Evolutionary conservation across 92 coral and sea anemone species (phyloP).

Genomic region (Epizoanthus illoricatus): DNA sequence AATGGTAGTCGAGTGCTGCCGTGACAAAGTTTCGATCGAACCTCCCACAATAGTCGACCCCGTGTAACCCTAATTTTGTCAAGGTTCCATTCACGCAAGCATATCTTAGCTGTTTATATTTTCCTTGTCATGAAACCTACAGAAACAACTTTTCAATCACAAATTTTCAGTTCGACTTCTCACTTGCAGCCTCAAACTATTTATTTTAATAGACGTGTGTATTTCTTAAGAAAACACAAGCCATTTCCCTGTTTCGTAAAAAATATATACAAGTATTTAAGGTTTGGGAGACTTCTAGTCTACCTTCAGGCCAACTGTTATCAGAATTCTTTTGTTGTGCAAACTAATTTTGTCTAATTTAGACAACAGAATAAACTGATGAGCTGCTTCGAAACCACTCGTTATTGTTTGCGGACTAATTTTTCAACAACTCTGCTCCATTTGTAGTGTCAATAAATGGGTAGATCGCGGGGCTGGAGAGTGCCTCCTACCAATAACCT

Average conservation of each 20-base stretch:
- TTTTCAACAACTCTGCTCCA: conserved; percentile 30
- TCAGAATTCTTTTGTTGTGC: conserved; percentile 23
- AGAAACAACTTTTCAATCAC: background rate
- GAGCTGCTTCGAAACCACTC: conserved; percentile 24
- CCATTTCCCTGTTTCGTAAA: background rate
- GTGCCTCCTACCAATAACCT: conserved; percentile 31
- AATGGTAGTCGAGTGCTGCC: conserved; percentile 1
- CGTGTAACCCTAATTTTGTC: background rate
- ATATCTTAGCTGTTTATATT: background rate
- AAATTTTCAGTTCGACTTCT: background rate
- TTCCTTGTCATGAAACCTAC: conserved; percentile 2
- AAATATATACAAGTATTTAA: background rate
- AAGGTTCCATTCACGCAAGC: conserved; percentile 19
- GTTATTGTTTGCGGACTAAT: conserved; percentile 31
- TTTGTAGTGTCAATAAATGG: conserved; percentile 42
- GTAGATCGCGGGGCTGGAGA: conserved; percentile 12
- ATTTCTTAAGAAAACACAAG: conserved; percentile 14
- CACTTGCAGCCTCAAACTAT: background rate
- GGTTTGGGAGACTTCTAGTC: conserved; percentile 24
- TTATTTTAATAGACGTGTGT: conserved; percentile 19
- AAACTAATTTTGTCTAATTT: conserved; percentile 23
- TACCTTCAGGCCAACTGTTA: conserved; percentile 33
- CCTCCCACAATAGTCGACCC: conserved; percentile 2
- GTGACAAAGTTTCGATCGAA: background rate
- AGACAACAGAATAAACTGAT: conserved; percentile 32